Evolutionary conservation across 2,888 invertebrate species (phyloP).

Genomic region (Apocheima hispidaria): DNA sequence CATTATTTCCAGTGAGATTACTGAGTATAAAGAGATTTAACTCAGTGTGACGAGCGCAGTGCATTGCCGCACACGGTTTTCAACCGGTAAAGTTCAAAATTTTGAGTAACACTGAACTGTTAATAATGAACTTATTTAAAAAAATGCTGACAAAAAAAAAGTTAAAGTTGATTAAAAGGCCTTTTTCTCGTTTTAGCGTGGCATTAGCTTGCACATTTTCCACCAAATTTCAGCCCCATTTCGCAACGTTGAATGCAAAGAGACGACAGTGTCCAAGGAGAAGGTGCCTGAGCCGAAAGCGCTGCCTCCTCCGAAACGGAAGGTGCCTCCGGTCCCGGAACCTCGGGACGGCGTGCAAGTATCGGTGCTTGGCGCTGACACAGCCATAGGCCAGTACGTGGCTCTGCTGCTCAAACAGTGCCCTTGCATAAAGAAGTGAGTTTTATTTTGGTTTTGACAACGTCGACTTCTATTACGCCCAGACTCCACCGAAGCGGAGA

Average conservation of each 20-base stretch:
- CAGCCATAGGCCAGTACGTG: constrained; percentile 78
- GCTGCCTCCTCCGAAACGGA: constrained; percentile 57
- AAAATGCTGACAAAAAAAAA: no score
- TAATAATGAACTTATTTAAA: no score
- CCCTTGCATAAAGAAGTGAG: constrained; percentile 78
- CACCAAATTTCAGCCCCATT: constrained; percentile 65
- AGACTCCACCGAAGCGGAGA: no score
- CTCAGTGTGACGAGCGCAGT: no score
- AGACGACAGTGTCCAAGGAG: constrained; percentile 44
- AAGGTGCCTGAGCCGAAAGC: constrained; percentile 50
- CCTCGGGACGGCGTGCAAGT: constrained; percentile 73
- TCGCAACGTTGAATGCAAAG: constrained; percentile 62
- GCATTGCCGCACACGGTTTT: no score
- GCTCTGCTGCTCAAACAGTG: constrained; percentile 85
- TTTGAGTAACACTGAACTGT: no score
- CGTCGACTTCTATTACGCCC: no score
- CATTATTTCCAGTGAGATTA: no score
- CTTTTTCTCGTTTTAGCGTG: background rate
- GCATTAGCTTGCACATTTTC: background rate
- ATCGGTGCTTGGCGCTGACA: constrained; percentile 83
- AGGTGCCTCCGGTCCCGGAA: constrained; percentile 54
- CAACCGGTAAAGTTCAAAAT: no score
- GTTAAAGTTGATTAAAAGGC: no score
- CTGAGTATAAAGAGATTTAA: no score
- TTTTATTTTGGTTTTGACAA: background rate